Evolutionary conservation across 2,113 vertebrate species (phyloP), one percentile per base, ranked within the genome.

Genomic region (Caretta caretta): DNA sequence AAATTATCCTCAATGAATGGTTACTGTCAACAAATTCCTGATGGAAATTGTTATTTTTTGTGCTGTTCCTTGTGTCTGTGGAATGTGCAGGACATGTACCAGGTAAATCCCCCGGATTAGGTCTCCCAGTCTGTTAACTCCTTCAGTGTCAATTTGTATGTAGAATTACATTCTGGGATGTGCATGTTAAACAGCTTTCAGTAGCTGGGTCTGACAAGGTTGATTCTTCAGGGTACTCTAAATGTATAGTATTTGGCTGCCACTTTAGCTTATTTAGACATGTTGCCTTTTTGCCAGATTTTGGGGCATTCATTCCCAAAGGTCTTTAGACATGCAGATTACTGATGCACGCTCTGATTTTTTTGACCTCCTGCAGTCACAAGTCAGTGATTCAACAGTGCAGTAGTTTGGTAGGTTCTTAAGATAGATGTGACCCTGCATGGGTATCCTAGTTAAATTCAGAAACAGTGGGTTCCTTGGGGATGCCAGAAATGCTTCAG

Each of bases 1-100:
- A 65, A 93, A 86, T 86, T 88, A 93, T 91, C 90, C 94, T 97
- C 95, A 95, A 76, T 95, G 93, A 98, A 94, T 97, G 93, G 96
- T 81, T 87, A 95, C 97, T 96, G 89, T 97, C 95, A 98, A 97
- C 91, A 90, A 97, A 98, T 98, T 98, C 98, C 98, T 99, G 98
- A 99, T 97, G 97, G 98, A 97, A 98, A 98, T 98, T 98, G 96
- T 99, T 99, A 97, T 99, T 97, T 99, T 98, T 99, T 99, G 98
- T 99, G 99, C 98, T 99, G 98, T 99, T 98, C 98, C 98, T 93
- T 98, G 96, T 99, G 97, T 99, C 99, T 99, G 96, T 98, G 98
- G 98, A 98, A 98, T 99, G 98, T 98, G 98, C 99, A 99, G 99
- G 99, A 99, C 99, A 99, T 99, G 98, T 98, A 99, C 98, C 98